phyloP scores from a whole-genome alignment of 2,113 vertebrate species.

The Anoura caudifer region DNA sequence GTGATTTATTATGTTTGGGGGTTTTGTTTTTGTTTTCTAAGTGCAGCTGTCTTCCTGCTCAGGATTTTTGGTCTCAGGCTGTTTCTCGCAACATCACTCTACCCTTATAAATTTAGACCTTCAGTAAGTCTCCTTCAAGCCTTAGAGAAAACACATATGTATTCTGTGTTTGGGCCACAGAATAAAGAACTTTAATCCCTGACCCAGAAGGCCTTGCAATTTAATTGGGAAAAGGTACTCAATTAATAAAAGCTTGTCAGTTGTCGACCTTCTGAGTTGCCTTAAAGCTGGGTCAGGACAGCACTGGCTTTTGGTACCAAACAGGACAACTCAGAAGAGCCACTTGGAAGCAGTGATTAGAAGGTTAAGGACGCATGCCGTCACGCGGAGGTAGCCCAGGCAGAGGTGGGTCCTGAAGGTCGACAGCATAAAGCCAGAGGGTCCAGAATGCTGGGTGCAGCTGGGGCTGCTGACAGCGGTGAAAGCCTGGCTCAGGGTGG shows the following conservation, averaged over 20 bases:
- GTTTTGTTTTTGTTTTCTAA: not conserved
- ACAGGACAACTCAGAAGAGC: not conserved
- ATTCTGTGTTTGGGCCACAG: slow-evolving; percentile 21
- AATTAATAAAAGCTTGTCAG: not conserved
- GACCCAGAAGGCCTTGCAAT: not conserved
- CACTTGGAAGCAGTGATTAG: not conserved
- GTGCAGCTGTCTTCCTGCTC: slow-evolving; percentile 45
- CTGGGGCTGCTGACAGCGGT: not conserved
- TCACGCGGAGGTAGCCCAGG: too few relatives aligned
- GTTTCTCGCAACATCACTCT: slow-evolving; percentile 48
- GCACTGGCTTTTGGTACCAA: not conserved
- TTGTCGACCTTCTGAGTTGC: not conserved
- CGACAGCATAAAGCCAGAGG: not conserved
- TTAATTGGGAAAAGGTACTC: slow-evolving; percentile 7
- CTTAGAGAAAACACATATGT: slow-evolving; percentile 36
- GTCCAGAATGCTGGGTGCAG: not conserved
- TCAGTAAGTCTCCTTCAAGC: slow-evolving; percentile 51
- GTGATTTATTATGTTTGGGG: slow-evolving; percentile 60
- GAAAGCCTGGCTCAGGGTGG: not conserved
- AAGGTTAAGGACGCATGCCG: not conserved
- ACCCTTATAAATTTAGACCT: slow-evolving; percentile 60
- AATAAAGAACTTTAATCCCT: slow-evolving; percentile 8
- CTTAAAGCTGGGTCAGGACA: not conserved
- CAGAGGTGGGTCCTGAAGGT: not conserved
- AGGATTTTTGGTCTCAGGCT: slow-evolving; percentile 48